These are phyloP conservation scores for Streptopelia turtur DNA, from an alignment of 2,797 vertebrate species.

Conservation along the genomic window DNA sequence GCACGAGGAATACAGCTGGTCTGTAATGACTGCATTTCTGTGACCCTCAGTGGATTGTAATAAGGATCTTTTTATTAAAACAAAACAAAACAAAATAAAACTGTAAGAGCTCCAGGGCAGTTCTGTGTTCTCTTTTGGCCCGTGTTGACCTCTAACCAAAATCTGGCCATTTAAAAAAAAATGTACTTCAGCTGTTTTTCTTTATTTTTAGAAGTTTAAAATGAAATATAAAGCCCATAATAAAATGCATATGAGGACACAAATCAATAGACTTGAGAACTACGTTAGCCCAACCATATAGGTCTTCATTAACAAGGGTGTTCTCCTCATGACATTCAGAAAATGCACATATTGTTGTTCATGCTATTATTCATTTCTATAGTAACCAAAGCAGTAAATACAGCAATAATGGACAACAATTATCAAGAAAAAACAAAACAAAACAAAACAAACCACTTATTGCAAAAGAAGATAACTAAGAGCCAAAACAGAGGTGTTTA, in stretches of 20 bases:
- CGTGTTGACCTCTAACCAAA: conserved; percentile 50
- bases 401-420: conserved; percentile 19
- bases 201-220: conserved; percentile 63
- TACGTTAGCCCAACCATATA: not conserved
- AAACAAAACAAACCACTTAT: not conserved
- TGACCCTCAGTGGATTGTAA: conserved; percentile 29
- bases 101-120: conserved; percentile 45
- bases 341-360: not conserved
- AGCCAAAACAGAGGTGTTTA: conserved; percentile 71
- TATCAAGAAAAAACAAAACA: not conserved
- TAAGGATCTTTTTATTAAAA: conserved; percentile 61
- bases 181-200: conserved; percentile 31
- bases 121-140: conserved; percentile 44
- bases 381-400: conserved; percentile 46
- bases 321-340: not conserved
- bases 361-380: conserved; percentile 32
- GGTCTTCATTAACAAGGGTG: conserved; percentile 21
- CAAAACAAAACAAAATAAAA: conserved; percentile 24
- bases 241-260: conserved; percentile 57
- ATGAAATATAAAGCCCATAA: conserved; percentile 62
- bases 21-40: not conserved
- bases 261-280: conserved; percentile 30
- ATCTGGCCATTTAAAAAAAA: conserved; percentile 15
- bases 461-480: conserved; percentile 43
- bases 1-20: not conserved